Base-by-base conservation (phyloP, 2,888 invertebrate genomes). In the Cerastis leucographa region DNA sequence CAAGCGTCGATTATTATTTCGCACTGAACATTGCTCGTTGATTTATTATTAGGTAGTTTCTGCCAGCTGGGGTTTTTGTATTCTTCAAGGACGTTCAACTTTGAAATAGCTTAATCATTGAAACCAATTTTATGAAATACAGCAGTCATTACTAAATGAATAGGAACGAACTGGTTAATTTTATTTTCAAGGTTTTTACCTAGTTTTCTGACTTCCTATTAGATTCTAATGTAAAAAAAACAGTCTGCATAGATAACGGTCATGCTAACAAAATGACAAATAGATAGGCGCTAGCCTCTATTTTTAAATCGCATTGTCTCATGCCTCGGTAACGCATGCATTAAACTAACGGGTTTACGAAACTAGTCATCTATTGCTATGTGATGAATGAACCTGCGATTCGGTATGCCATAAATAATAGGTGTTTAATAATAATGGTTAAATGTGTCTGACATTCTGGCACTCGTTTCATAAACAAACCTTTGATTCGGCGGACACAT, bases 281-380 rank as follows among this genome's bases (percentile, higher is more conserved):
- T 68, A 70, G 78, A 54, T 54, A 68, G 62, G 67, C 59, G 74
- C 70, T 71, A 72, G 79, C 67, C n/a, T 79, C 81, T 88, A 87
- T 88, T 88, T 89, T 85, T 81, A 88, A 86, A 89, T 85, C 84
- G 78, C 89, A 89, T 89, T 88, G 89, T 89, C 85, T 85, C 88
- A 89, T 88, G 88, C 76, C 68, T 76, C 78, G 49, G 80, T 79
- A 81, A 75, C 73, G 80, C 81, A 80, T 83, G 79, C 87, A 81
- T 79, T 78, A 42, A 81, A 76, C 54, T 88, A 88, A 88, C 89
- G 88, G 88, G 71, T 56, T 74, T 77, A 62, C 74, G 54, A 44
- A 71, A 70, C 56, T 65, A 74, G 61, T 49, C 54, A 65, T 65
- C 46, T 83, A 79, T 79, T 70, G 56, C 56, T 64, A 71, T 81